Conservation (phyloP, 2,888 invertebrate species). For the Cephus rjabovi region DNA sequence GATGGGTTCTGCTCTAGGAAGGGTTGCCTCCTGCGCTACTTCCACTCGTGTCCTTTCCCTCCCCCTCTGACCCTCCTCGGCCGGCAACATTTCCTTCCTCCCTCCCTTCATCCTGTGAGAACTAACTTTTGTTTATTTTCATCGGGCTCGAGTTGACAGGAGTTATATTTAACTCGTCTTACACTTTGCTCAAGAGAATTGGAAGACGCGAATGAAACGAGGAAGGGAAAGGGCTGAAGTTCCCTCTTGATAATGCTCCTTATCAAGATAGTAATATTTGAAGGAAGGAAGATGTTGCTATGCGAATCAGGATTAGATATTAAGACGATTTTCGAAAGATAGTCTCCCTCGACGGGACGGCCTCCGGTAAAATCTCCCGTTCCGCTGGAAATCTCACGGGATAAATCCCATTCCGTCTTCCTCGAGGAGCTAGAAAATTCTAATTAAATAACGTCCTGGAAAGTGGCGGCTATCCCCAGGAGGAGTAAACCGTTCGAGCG, state of each 20-base stretch:
- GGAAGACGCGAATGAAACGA: constrained; percentile 20
- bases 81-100: no score
- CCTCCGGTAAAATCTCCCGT: no score
- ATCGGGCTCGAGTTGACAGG: constrained; percentile 36
- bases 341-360: no score
- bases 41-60: constrained; percentile 17
- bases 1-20: constrained; percentile 29
- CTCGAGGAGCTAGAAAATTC: no score
- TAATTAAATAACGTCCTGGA: no score
- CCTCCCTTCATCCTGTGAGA: constrained; percentile 12
- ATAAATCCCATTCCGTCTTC: no score
- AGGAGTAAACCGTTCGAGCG: no score
- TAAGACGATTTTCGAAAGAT: constrained; percentile 33
- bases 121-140: constrained; percentile 46
- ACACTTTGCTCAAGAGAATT: constrained; percentile 9
- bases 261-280: constrained; percentile 21
- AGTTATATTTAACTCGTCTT: constrained; percentile 42
- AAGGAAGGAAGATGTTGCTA: constrained; percentile 23
- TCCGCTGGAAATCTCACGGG: no score
- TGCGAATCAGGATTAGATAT: constrained; percentile 40
- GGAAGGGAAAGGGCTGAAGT: constrained; percentile 11
- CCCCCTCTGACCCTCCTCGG: no score
- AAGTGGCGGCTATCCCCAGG: no score
- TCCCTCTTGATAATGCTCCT: constrained; percentile 19
- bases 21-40: constrained; percentile 29